Evolutionary conservation across 2,888 invertebrate species (phyloP).

Genomic region (Pseudococcus jackbeardsleyi): DNA sequence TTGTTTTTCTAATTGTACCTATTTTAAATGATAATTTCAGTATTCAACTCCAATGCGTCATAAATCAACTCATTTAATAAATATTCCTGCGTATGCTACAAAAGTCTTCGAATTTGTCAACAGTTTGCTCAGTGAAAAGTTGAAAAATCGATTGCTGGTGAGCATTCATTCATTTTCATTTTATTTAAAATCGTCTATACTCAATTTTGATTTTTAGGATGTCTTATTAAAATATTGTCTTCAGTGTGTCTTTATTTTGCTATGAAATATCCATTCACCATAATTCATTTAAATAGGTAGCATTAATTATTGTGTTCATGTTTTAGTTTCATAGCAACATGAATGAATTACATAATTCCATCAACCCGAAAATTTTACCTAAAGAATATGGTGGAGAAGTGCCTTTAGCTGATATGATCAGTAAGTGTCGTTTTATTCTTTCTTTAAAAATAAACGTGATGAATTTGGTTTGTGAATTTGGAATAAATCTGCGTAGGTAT

Average conservation of each 20-base stretch:
- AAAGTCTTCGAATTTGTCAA: slow-evolving; percentile 87
- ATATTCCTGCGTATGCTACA: slow-evolving; percentile 84
- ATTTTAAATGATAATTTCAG: slow-evolving; percentile 73
- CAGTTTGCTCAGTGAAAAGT: slow-evolving; percentile 85
- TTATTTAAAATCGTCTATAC: too few species aligned
- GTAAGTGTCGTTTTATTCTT: slow-evolving; percentile 71
- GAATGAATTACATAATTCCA: slow-evolving; percentile 71
- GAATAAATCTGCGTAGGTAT: too few species aligned
- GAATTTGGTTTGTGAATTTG: too few species aligned
- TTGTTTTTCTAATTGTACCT: too few species aligned
- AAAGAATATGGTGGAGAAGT: slow-evolving; percentile 87
- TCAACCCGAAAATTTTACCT: slow-evolving; percentile 79
- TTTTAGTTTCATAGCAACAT: slow-evolving; percentile 69
- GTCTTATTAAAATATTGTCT: too few species aligned
- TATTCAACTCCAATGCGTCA: slow-evolving; percentile 92
- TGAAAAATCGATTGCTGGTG: slow-evolving; percentile 85
- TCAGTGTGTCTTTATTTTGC: too few species aligned
- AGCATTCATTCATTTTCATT: background rate
- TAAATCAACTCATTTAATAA: slow-evolving; percentile 88
- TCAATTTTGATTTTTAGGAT: too few species aligned
- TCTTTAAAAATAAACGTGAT: too few species aligned
- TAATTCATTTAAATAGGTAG: background rate
- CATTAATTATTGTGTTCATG: background rate
- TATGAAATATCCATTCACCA: too few species aligned
- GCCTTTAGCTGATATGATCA: slow-evolving; percentile 87